Base-by-base conservation (phyloP, 2,797 vertebrate species). In the Echiichthys vipera region DNA sequence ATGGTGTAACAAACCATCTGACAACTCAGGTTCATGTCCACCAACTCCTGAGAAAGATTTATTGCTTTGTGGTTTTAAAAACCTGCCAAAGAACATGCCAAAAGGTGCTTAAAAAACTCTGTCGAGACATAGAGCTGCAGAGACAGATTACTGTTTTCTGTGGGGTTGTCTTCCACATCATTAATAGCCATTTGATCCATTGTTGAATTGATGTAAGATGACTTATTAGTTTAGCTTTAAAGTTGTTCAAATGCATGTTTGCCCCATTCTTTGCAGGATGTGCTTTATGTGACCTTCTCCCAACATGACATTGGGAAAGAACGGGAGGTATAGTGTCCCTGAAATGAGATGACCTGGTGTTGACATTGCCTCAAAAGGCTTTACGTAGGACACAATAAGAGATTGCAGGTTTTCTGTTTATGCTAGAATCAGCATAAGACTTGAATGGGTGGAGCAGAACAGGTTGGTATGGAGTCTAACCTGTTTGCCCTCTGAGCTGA, bases 401-500 rank as follows among this genome's bases (percentile, higher is more conserved):
- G 78, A 37, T 32, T 63, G 64, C 63, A 46, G 71, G 69, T 67
- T 70, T 58, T 84, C 65, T 67, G 63, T 68, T 88, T 71, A 77
- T 81, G 84, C 88, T 71, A 29, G 65, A 88, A 87, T 93, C 92
- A 91, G 84, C 89, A 78, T 80, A 85, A 70, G 56, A 67, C 65
- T 53, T 84, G 74, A 88, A 85, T 88, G 82, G 89, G 74, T 20
- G 36, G 74, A 79, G 74, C 68, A 64, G 68, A 88, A 57, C 74
- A 40, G 63, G 66, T 71, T 66, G 22, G 69, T 47, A 5, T 77
- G 64, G 51, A 75, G 78, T 74, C 56, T 68, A 84, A 85, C 83
- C 81, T 2, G 59, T 83, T 84, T 83, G 85, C 90, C 91, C 89
- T 91, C 88, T 89, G 86, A 83, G 79, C 81, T 89, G 87, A 93